A percentile compares a stretch with the other conserved stretches of the same genome.
Conservation (phyloP, 35 echinoderm and acorn worm genomes). For the Heliocidaris tuberculata region DNA sequence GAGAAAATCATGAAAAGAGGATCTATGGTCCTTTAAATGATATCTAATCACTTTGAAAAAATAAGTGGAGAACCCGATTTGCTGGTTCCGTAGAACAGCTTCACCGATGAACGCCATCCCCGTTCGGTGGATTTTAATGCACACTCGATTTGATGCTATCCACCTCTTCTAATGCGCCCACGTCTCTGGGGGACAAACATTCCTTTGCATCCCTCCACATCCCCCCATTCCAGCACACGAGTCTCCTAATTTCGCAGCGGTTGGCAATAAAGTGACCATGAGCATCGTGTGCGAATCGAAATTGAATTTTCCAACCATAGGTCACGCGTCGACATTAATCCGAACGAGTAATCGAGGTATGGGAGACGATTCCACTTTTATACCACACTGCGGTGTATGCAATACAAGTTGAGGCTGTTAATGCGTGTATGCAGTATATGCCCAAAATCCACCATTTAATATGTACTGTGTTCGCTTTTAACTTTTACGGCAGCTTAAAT, state of each 20-base stretch:
- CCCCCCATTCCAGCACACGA: background rate
- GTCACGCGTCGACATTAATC: constrained; percentile 24
- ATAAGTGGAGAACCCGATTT: background rate
- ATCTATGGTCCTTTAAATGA: background rate
- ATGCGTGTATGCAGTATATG: background rate
- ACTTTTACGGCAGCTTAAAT: too few species aligned
- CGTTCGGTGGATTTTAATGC: background rate
- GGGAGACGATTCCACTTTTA: background rate
- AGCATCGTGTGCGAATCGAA: background rate
- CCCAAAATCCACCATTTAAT: too few species aligned
- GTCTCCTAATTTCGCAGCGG: constrained; percentile 10
- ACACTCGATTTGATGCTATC: background rate
- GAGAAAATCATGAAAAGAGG: too few species aligned
- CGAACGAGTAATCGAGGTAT: background rate
- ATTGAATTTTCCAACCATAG: constrained; percentile 39
- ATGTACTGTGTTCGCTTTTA: too few species aligned
- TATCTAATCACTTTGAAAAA: background rate
- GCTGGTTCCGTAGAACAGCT: background rate
- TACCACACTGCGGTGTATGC: background rate
- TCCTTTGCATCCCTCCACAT: background rate
- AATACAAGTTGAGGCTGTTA: background rate
- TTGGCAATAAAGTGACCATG: constrained; percentile 24
- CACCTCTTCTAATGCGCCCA: background rate
- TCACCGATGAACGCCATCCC: background rate
- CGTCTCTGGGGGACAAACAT: constrained; percentile 15